A percentile compares a stretch with the other conserved stretches of the same genome.
Conservation (phyloP, 2,797 vertebrate genomes). For the Corythornis leucogaster region DNA sequence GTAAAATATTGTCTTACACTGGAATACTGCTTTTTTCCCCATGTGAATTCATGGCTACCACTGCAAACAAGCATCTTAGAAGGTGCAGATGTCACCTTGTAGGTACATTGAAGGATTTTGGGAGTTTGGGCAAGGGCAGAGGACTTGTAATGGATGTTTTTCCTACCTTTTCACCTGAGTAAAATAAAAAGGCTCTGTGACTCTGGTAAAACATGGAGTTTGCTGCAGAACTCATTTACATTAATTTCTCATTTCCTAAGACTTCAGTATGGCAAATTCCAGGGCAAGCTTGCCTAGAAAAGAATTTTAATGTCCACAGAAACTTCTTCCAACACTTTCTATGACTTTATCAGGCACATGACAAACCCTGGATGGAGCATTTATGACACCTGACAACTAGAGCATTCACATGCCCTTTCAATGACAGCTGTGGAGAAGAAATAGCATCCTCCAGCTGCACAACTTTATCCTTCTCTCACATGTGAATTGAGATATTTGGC, state of each 20-base stretch:
- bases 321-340: slow-evolving; percentile 27
- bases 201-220: neutral
- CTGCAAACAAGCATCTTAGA: neutral
- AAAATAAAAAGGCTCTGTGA: neutral
- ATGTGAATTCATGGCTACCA: neutral
- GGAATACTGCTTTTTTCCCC: neutral
- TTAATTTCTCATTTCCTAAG: neutral
- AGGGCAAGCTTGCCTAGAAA: neutral
- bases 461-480: slow-evolving; percentile 73
- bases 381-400: slow-evolving; percentile 75
- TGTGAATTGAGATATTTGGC: slow-evolving; percentile 73
- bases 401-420: slow-evolving; percentile 73
- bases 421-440: slow-evolving; percentile 76
- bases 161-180: neutral
- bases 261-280: neutral
- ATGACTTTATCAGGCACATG: slow-evolving; percentile 52
- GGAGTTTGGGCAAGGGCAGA: neutral
- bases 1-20: neutral
- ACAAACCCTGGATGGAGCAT: slow-evolving; percentile 65
- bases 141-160: neutral
- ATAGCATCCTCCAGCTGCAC: slow-evolving; percentile 79
- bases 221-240: neutral
- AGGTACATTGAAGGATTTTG: neutral
- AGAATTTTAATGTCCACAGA: neutral
- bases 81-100: neutral